Base-by-base conservation (phyloP, 2,888 invertebrate species). In the Andrena camellia region DNA sequence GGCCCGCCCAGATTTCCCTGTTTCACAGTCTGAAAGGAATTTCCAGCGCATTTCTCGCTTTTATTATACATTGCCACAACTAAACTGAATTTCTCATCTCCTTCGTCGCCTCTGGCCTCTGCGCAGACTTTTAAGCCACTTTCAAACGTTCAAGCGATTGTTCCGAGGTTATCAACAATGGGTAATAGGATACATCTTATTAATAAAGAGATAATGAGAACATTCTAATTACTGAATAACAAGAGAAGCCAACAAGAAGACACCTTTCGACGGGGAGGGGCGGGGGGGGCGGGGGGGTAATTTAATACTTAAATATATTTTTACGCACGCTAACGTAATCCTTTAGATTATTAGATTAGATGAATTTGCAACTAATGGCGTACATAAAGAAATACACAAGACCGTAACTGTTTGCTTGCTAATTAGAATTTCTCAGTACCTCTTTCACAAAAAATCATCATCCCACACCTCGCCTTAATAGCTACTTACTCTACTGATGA, bases 41-140 rank as follows among this genome's bases (percentile, higher is more conserved):
- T 42, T 67, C 66, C 42, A 71, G 70, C 54, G n/a, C 5, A 7
- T 48, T 26, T 35, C n/a, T 48, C 42, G 42, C 4, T 13, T 42
- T 13, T 4, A 4, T 52, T 33, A 42, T 23, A 23, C 64, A 78
- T 20, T 72, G n/a, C 62, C 64, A 0, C 23, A n/a, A 71, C 42
- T 42, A 71, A 71, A 31, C 23, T 20, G 59, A 50, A 35, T 68
- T 20, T 20, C 63, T 57, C 57, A 6, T 50, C 60, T 13, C 59
- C 59, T 42, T 48, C 63, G 26, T 67, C 33, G 69, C 31, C 57
- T 31, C 59, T 50, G 10, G 63, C 62, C 23, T 59, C 23, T 31
- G 78, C 69, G 23, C 54, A 59, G 33, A 78, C 71, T 74, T 74
- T 62, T 88, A 83, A 84, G 86, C 88, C 87, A 89, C 86, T 88